These are phyloP conservation scores for Romanogobio albipinnatus DNA, from an alignment of 2,113 vertebrate species.

Conservation along the genomic window DNA sequence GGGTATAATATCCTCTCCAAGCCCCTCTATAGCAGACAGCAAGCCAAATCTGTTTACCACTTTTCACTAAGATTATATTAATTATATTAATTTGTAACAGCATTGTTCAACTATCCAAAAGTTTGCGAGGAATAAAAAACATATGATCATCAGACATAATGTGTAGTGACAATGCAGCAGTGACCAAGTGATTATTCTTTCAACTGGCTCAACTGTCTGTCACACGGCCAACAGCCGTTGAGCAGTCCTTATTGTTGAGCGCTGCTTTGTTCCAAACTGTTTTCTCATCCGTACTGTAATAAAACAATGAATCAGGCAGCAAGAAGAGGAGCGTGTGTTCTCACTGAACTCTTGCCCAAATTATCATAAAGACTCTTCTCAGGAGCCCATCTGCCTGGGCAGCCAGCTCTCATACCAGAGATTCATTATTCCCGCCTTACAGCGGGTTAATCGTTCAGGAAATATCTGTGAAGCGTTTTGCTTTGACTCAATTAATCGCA, in stretches of 20 bases:
- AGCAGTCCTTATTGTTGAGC: conserved; percentile 4
- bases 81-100: neutral
- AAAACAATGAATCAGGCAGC: conserved; percentile 28
- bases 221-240: neutral
- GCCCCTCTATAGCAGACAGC: too few species aligned
- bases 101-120: neutral
- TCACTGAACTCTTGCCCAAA: conserved; percentile 14
- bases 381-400: conserved; percentile 22
- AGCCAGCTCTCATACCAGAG: conserved; percentile 30
- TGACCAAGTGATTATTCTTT: neutral
- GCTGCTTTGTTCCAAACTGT: neutral
- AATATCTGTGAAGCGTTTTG: conserved; percentile 50
- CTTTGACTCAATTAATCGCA: conserved; percentile 50
- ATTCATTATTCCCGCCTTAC: conserved; percentile 33
- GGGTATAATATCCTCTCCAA: too few species aligned
- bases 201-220: neutral
- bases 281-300: neutral
- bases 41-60: too few species aligned
- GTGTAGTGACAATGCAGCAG: neutral
- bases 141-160: neutral
- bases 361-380: conserved; percentile 32
- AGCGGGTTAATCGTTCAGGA: conserved; percentile 54
- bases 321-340: conserved; percentile 17
- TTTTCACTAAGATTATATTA: too few species aligned
- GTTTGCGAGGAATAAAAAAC: neutral